Base-by-base conservation (phyloP, 2,113 vertebrate species). In the Silurus meridionalis region DNA sequence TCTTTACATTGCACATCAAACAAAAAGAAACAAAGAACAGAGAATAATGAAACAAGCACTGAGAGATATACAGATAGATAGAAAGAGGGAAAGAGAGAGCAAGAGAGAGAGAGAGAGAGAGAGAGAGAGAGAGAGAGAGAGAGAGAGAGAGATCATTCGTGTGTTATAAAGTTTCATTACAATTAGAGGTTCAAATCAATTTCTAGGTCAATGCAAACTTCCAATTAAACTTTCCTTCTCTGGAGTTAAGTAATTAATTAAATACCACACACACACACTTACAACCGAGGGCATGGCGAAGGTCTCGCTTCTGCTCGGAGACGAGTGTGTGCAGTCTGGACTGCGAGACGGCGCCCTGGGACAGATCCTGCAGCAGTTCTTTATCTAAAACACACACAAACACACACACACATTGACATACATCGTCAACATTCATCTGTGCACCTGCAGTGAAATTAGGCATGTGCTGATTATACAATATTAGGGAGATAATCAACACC, bases 271-370 rank as follows among this genome's bases (percentile, higher is more conserved):
- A 78, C 84, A 66, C 72, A 52, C 75, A 94, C 97, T 96, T 93
- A 98, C 97, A 97, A 89, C 91, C 94, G 92, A 97, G 94, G 9
- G 97, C 96, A 0, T 96, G 96, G 87, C 91, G 91, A 67, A 99
- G 92, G 90, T 96, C 95, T 15, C 92, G 93, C 77, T 91, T 94
- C 85, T 98, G 97, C 80, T 91, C 94, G 48, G 95, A 91, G 86
- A 92, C 93, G 81, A 98, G 95, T 85, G 86, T 50, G 87, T 92
- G 85, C 89, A 98, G 94, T 90, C 96, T 97, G 80, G 95, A 94
- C 91, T 94, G 91, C 67, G 95, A 90, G 17, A 96, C 91, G 53
- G 93, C 94, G 88, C 96, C 96, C 83, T 91, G 94, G 84, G 95
- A 96, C 71, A 97, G 89, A 92, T 97, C 96, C 92, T 92, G 95